phyloP scores from a whole-genome alignment of 2,113 vertebrate genomes.

The human region DNA sequence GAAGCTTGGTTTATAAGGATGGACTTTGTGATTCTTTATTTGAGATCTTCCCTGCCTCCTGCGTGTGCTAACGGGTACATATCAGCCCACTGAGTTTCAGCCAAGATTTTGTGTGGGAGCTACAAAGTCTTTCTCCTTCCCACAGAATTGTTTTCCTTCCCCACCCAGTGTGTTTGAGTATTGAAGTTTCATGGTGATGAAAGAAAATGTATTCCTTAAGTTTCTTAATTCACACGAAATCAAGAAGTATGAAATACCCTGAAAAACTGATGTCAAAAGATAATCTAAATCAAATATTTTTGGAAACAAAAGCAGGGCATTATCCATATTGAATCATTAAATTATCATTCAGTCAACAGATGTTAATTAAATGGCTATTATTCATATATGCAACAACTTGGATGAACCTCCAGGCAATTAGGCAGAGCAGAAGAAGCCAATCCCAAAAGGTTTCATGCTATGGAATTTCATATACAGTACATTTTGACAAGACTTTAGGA shows the following conservation, averaged over 20 bases:
- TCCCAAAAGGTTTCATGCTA: background rate
- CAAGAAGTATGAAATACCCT: background rate
- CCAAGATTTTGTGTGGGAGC: background rate
- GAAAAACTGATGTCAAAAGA: background rate
- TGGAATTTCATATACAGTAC: background rate
- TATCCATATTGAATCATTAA: background rate
- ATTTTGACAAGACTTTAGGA: background rate
- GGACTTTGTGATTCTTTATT: background rate
- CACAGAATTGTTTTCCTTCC: background rate
- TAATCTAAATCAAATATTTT: background rate
- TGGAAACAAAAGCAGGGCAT: background rate
- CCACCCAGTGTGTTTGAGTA: background rate
- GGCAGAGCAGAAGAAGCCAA: background rate
- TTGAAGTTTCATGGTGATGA: background rate
- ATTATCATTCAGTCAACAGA: background rate
- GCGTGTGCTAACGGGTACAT: background rate
- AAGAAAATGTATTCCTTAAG: background rate
- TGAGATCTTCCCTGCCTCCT: background rate
- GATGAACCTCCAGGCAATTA: background rate
- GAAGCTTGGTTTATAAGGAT: background rate
- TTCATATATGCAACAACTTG: background rate
- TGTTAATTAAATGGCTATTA: background rate
- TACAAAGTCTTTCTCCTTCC: background rate
- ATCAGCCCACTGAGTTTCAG: background rate
- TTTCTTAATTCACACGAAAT: slow-evolving; percentile 1